Evolutionary conservation across 1,140 invertebrate species (phyloP).

Genomic region (Psilanteris sp.): DNA sequence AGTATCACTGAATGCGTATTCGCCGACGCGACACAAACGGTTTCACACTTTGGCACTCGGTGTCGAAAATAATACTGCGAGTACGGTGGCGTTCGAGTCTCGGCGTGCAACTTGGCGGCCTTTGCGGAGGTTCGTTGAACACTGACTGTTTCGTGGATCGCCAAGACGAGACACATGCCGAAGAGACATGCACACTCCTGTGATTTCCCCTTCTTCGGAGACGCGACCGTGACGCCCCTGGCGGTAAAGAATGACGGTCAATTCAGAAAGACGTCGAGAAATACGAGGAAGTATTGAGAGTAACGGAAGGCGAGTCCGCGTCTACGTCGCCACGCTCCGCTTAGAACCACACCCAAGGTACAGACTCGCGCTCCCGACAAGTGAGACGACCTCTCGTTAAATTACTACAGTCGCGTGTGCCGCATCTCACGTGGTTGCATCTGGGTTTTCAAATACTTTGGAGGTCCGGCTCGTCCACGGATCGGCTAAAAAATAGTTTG

Average conservation of each 20-base stretch:
- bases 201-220: conserved; percentile 57
- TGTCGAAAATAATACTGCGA: no score
- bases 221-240: conserved; percentile 63
- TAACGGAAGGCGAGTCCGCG: conserved; percentile 60
- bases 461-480: no score
- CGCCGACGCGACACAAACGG: neutral
- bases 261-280: conserved; percentile 61
- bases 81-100: no score
- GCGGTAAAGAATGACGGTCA: conserved; percentile 62
- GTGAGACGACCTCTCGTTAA: conserved; percentile 40
- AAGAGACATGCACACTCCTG: conserved; percentile 58
- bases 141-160: conserved; percentile 47
- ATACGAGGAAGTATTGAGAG: conserved; percentile 64
- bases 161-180: conserved; percentile 56
- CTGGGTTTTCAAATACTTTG: conserved; percentile 1
- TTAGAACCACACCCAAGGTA: conserved; percentile 62
- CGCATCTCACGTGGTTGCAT: conserved; percentile 15
- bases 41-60: conserved; percentile 14
- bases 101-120: neutral
- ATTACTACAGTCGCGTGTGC: conserved; percentile 45
- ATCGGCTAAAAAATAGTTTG: no score
- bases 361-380: conserved; percentile 35
- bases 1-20: no score
- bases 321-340: conserved; percentile 50
- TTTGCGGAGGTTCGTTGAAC: conserved; percentile 40